Conservation (phyloP, 2,888 invertebrate species). For the Trimorus sp. region DNA sequence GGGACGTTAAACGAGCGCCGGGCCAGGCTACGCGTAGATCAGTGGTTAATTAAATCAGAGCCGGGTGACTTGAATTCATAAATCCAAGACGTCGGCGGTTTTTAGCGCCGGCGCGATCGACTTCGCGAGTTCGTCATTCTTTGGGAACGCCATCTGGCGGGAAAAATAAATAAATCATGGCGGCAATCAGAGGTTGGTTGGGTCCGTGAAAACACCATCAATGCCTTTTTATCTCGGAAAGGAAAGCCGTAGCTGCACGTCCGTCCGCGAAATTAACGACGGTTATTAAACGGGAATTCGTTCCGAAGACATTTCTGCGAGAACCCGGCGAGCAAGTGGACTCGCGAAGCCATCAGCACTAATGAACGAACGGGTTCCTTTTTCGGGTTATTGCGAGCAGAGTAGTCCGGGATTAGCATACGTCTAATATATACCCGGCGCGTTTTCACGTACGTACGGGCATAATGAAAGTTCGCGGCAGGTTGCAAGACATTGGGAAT, state of each 20-base stretch:
- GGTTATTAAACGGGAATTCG: too few relatives aligned
- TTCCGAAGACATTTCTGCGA: too few relatives aligned
- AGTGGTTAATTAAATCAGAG: constrained; percentile 61
- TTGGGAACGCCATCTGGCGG: neutral
- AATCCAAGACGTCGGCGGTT: constrained; percentile 20
- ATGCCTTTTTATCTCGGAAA: too few relatives aligned
- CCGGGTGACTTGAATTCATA: constrained; percentile 38
- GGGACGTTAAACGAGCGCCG: constrained; percentile 52
- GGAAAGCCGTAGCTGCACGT: too few relatives aligned
- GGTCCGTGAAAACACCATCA: too few relatives aligned
- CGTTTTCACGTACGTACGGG: constrained; percentile 47
- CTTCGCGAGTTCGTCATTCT: constrained; percentile 10
- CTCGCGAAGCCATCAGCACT: neutral
- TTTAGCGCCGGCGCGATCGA: constrained; percentile 5
- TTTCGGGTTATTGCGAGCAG: constrained; percentile 16
- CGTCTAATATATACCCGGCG: constrained; percentile 23
- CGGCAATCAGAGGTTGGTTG: too few relatives aligned
- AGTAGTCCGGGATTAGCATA: constrained; percentile 39
- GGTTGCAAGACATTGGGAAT: constrained; percentile 58
- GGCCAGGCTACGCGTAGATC: constrained; percentile 46
- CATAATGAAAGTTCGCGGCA: constrained; percentile 57
- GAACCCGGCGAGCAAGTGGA: neutral
- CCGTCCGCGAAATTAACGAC: too few relatives aligned
- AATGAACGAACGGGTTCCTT: constrained; percentile 8
- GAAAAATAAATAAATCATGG: too few relatives aligned